These are phyloP conservation scores for Gnathonemus longibarbis DNA, from an alignment of 2,113 vertebrate genomes.

Conservation along the genomic window DNA sequence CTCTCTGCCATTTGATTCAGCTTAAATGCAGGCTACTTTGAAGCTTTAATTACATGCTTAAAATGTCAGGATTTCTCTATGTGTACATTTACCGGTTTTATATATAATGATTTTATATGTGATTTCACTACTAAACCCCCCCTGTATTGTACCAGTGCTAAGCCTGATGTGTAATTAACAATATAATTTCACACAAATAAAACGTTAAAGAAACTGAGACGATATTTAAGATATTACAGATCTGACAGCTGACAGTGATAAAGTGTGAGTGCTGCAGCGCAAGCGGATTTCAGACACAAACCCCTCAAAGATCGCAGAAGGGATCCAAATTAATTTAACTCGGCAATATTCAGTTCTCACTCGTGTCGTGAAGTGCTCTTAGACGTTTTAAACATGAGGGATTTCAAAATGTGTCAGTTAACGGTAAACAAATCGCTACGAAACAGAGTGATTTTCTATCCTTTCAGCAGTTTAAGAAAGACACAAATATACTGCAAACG, in stretches of 20 bases:
- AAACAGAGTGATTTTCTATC: not conserved
- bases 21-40: not conserved
- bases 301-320: not conserved
- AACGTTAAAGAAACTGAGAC: not conserved
- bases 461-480: not conserved
- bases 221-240: slow-evolving; percentile 1
- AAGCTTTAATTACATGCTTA: not conserved
- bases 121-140: not conserved
- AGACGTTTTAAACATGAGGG: not conserved
- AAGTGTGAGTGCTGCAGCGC: not conserved
- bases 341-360: not conserved
- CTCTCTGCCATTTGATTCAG: not conserved
- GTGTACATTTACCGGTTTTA: not conserved
- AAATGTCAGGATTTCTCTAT: not conserved
- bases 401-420: not conserved
- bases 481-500: not conserved
- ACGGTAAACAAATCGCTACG: not conserved
- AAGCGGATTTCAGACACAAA: not conserved
- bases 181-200: not conserved
- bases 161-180: not conserved
- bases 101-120: not conserved
- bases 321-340: not conserved
- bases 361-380: not conserved
- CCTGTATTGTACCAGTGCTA: not conserved
- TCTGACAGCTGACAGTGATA: not conserved